phyloP scores from a whole-genome alignment of 1,140 invertebrate species.

The Drosophila aff. region DNA sequence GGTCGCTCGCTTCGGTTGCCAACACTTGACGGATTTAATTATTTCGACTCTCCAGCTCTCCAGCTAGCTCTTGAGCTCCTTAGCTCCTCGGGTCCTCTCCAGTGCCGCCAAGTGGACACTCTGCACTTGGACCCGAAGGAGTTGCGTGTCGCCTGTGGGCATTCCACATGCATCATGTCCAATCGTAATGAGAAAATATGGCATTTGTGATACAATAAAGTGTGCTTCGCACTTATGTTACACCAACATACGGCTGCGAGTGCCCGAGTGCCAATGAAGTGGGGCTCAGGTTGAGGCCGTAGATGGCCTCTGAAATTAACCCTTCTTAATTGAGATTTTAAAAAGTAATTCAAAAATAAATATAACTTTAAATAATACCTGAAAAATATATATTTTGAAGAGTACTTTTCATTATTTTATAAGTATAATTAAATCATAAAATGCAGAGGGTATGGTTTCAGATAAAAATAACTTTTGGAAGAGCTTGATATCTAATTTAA shows the following conservation, averaged over 20 bases:
- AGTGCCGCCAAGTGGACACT: slow-evolving; percentile 23
- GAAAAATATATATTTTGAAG: background rate
- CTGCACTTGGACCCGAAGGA: slow-evolving; percentile 44
- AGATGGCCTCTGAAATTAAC: slow-evolving; percentile 31
- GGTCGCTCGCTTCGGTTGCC: slow-evolving; percentile 58
- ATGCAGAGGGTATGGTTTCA: too few relatives aligned
- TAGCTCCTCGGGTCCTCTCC: slow-evolving; percentile 8
- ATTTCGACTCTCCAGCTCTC: slow-evolving; percentile 68
- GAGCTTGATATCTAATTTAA: background rate
- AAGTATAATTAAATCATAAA: background rate
- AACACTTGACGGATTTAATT: slow-evolving; percentile 85
- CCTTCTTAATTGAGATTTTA: slow-evolving; percentile 2
- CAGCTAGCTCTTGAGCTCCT: background rate
- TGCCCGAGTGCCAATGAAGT: slow-evolving; percentile 44
- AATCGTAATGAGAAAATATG: slow-evolving; percentile 85
- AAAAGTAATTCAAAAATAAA: background rate
- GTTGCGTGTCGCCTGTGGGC: slow-evolving; percentile 72
- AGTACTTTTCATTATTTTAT: too few relatives aligned
- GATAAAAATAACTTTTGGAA: too few relatives aligned
- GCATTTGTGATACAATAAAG: slow-evolving; percentile 85
- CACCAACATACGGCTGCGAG: slow-evolving; percentile 60
- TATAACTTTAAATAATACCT: too few relatives aligned
- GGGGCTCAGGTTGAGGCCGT: slow-evolving; percentile 39
- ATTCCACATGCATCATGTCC: slow-evolving; percentile 85
- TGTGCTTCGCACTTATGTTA: slow-evolving; percentile 85